Evolutionary conservation across 2,888 invertebrate species (phyloP), one percentile per base, ranked within the genome.

Genomic region (Dione vanillae): DNA sequence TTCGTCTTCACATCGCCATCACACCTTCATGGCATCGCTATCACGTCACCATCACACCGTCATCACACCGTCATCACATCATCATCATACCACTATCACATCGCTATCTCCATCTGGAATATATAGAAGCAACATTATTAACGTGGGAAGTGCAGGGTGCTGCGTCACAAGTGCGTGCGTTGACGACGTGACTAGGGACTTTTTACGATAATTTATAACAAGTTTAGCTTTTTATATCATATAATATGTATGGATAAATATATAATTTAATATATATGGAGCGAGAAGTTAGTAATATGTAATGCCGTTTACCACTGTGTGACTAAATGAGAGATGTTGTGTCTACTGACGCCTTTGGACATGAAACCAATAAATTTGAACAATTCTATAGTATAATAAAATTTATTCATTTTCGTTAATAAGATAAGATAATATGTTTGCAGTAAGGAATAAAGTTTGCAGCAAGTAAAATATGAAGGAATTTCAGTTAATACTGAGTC

Each of bases 61-160:
- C n/a, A n/a, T n/a, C n/a, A n/a, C n/a, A n/a, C n/a, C n/a, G n/a
- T n/a, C n/a, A n/a, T n/a, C n/a, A n/a, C n/a, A n/a, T n/a, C n/a
- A n/a, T n/a, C n/a, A n/a, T 37, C 27, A 27, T 27, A 27, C 16
- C 45, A n/a, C n/a, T 27, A 6, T 27, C 14, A 19, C 6, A 37
- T 43, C 59, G 19, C 3, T 12, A 12, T 45, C 27, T 35, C 8
- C 43, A 45, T 11, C 61, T 61, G 61, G 10, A 61, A 61, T 16
- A 27, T 43, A 43, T 41, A n/a, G 59, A 43, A 61, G 27, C 41
- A 20, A 59, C 0, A 61, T 20, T 43, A 61, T 45, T 11, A 61
- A 9, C 41, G 59, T 43, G 27, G 43, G 20, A 59, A 59, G 0
- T 43, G 10, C 59, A 43, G 43, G 43, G 0, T 43, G n/a, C 59